phyloP scores from a whole-genome alignment of 2,113 vertebrate genomes.

The Nerophis lumbriciformis region DNA sequence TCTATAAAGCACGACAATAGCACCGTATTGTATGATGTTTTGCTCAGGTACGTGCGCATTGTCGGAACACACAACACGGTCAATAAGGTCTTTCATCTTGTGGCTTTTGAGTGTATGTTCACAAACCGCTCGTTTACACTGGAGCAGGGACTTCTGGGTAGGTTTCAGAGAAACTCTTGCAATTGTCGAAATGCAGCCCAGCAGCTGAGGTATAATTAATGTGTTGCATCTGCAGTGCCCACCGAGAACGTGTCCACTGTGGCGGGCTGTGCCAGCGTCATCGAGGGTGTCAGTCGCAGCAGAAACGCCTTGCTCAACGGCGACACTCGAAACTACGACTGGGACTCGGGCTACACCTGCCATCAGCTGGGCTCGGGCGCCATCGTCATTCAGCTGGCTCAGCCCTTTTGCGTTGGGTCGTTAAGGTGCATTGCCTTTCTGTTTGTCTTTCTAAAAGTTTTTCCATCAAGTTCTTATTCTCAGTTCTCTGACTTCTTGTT shows the following conservation, averaged over 20 bases:
- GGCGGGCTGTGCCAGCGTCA: conserved; percentile 86
- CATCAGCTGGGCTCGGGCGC: conserved; percentile 96
- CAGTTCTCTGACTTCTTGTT: not conserved
- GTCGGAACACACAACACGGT: conserved; percentile 98
- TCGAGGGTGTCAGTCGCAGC: conserved; percentile 95
- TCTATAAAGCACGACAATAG: not conserved
- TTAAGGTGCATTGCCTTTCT: conserved; percentile 68
- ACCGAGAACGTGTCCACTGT: conserved; percentile 90
- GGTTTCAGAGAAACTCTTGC: conserved; percentile 36
- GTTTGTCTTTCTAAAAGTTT: not conserved
- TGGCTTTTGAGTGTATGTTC: conserved; percentile 98
- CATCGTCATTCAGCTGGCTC: conserved; percentile 93
- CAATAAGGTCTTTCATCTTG: conserved; percentile 98
- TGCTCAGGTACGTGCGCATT: conserved; percentile 87
- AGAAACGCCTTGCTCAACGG: conserved; percentile 94
- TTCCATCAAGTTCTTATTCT: not conserved
- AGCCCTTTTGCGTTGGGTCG: conserved; percentile 88
- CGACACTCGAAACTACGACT: conserved; percentile 96
- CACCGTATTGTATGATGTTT: not conserved
- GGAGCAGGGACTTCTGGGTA: conserved; percentile 91
- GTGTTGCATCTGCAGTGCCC: conserved; percentile 73
- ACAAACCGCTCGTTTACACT: conserved; percentile 84
- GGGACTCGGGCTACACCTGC: conserved; percentile 98
- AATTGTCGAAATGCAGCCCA: not conserved
- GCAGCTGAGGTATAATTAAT: too few relatives aligned